Conservation (phyloP, 2,888 invertebrate genomes). For the Formica aserva region DNA sequence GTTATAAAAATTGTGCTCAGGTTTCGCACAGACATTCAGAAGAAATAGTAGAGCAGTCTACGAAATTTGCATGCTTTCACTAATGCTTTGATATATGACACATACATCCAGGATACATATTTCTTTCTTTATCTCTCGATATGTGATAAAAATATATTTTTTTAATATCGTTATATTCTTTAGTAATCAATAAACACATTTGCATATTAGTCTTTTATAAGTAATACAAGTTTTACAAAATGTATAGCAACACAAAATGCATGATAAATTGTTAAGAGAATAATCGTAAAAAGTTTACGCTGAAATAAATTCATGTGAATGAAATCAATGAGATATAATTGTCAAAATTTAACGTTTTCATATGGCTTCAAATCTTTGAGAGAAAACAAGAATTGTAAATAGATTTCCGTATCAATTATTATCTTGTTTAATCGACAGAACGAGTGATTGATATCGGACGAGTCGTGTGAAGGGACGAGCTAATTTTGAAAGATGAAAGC, state of each 20-base stretch:
- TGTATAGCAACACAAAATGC: background rate
- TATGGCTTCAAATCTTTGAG: background rate
- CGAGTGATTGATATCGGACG: slow-evolving; percentile 20
- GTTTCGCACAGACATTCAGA: too few species aligned
- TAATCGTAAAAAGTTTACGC: background rate
- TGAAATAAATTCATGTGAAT: background rate
- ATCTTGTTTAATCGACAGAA: slow-evolving; percentile 24
- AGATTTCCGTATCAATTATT: background rate
- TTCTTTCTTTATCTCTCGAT: background rate
- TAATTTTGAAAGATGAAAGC: slow-evolving; percentile 37
- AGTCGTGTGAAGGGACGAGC: slow-evolving; percentile 10
- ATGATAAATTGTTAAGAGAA: background rate
- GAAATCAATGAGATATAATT: background rate
- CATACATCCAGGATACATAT: too few species aligned
- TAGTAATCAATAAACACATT: background rate
- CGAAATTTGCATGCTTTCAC: too few species aligned
- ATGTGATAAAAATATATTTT: slow-evolving; percentile 7
- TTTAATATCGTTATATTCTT: background rate
- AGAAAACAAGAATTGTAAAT: background rate
- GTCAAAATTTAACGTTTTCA: background rate
- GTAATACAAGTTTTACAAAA: background rate
- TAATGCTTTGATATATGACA: too few species aligned
- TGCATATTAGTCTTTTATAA: background rate
- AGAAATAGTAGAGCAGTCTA: too few species aligned
- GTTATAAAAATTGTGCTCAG: too few species aligned